Evolutionary conservation across 2,888 invertebrate genomes (phyloP).

Genomic region (Philonicus albiceps): DNA sequence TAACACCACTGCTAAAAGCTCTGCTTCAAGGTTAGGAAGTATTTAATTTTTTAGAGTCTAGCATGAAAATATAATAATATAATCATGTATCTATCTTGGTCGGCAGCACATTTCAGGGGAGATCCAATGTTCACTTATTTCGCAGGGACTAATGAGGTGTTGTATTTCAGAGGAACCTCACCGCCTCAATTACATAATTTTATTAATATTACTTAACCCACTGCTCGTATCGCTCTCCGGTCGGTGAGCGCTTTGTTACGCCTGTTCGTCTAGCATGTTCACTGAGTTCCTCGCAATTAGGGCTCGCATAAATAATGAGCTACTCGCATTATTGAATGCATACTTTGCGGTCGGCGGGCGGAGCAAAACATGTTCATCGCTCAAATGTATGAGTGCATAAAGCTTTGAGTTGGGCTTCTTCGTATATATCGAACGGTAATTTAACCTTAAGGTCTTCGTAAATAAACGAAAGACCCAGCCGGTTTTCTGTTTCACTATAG

Average conservation of each 20-base stretch:
- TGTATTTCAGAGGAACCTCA: background rate
- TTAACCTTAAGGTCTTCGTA: background rate
- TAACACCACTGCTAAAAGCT: background rate
- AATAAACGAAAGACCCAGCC: background rate
- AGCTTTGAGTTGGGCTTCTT: background rate
- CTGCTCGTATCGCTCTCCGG: background rate
- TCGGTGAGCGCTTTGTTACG: background rate
- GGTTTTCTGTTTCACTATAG: background rate
- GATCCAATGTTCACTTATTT: background rate
- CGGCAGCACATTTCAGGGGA: background rate
- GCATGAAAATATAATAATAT: background rate
- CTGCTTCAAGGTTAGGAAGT: background rate
- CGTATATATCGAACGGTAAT: background rate
- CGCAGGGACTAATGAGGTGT: background rate
- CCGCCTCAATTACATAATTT: constrained; percentile 11
- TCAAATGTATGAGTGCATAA: constrained; percentile 1
- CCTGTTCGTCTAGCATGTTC: background rate
- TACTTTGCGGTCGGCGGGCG: constrained; percentile 11
- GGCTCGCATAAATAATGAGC: background rate
- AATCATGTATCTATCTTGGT: background rate
- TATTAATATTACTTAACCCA: background rate
- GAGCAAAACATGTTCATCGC: background rate
- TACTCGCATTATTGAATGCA: background rate
- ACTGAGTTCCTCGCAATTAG: background rate
- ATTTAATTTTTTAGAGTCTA: background rate